Base-by-base conservation (phyloP, 1,140 invertebrate genomes). In the Antheraea pernyi region DNA sequence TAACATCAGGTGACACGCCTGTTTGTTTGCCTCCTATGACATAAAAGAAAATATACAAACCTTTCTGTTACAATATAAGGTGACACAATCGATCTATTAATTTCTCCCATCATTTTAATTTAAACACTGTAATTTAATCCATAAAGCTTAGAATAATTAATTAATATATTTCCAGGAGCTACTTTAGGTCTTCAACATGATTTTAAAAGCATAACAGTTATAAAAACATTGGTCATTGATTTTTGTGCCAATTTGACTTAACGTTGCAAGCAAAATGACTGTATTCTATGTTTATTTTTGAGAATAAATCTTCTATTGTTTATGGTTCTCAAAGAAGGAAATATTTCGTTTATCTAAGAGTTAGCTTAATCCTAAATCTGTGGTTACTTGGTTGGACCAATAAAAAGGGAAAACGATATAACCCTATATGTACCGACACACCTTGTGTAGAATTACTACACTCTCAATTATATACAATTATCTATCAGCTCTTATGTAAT, bases 51-150 rank as follows among this genome's bases (percentile, higher is more conserved):
- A n/a, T n/a, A 36, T n/a, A 67, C 13, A 11, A 82, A 86, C 85
- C 85, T 82, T 63, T 78, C 83, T 53, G 82, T 67, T 36, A 86
- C 73, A 10, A 82, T 75, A 58, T 88, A 79, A 0, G 86, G 80
- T 19, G 86, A 81, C 22, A 77, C 73, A 39, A 90, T 75, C 59
- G 74, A 67, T 59, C 70, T 73, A 77, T 88, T 78, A 67, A 88
- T 84, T 19, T 78, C 62, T 36, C 76, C 83, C 65, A 72, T 81
- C 84, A 84, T 86, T 19, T 36, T 71, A 39, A 19, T n/a, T 42
- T 11, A 59, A 75, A 30, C 66, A 71, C 68, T 75, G 59, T 68
- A 76, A 82, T 81, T 80, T 80, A 67, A 75, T 36, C 62, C 68
- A 68, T 66, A 66, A 65, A 67, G 19, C 5, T 46, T 69, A 30